Percentiles rank a stretch among this genome's conserved stretches.
These are phyloP conservation scores for Venustaconcha ellipsiformis DNA, from an alignment of 1,140 invertebrate genomes.

Conservation along the genomic window DNA sequence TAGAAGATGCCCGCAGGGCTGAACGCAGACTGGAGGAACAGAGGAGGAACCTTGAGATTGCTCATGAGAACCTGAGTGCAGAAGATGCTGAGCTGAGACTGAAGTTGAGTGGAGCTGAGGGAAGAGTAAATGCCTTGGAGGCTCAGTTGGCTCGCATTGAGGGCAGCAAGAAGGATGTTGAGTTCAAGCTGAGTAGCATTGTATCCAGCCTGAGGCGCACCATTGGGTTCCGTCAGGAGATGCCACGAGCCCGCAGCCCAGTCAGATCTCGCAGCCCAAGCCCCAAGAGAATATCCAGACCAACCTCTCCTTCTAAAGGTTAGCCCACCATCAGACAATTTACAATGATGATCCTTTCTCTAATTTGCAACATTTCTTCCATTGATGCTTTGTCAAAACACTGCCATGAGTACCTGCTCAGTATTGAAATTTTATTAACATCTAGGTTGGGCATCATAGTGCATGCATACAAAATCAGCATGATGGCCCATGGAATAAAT, in stretches of 20 bases:
- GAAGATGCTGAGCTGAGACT: constrained; percentile 83
- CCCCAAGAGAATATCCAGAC: constrained; percentile 62
- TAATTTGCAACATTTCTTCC: too few species aligned
- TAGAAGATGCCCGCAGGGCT: constrained; percentile 65
- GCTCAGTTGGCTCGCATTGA: constrained; percentile 83
- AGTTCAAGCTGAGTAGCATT: constrained; percentile 85
- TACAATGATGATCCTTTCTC: too few species aligned
- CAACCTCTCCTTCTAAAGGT: constrained; percentile 68
- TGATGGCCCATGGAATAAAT: too few species aligned
- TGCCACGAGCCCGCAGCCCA: constrained; percentile 55
- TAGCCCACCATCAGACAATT: not conserved
- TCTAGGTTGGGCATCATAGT: too few species aligned
- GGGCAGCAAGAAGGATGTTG: constrained; percentile 81
- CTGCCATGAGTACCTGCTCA: too few species aligned
- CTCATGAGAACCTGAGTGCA: constrained; percentile 86
- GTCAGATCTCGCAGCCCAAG: constrained; percentile 62
- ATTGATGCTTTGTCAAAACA: too few species aligned
- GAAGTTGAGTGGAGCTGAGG: constrained; percentile 83
- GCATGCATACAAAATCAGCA: too few species aligned
- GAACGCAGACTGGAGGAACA: constrained; percentile 86
- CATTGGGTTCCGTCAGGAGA: constrained; percentile 77
- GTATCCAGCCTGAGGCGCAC: constrained; percentile 84
- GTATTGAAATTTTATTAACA: too few species aligned
- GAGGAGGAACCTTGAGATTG: constrained; percentile 90
- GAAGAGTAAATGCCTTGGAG: constrained; percentile 85